A percentile compares a stretch with the other conserved stretches of the same genome.
phyloP scores from a whole-genome alignment of 2,113 vertebrate genomes.

The Clarias macrocephalus region DNA sequence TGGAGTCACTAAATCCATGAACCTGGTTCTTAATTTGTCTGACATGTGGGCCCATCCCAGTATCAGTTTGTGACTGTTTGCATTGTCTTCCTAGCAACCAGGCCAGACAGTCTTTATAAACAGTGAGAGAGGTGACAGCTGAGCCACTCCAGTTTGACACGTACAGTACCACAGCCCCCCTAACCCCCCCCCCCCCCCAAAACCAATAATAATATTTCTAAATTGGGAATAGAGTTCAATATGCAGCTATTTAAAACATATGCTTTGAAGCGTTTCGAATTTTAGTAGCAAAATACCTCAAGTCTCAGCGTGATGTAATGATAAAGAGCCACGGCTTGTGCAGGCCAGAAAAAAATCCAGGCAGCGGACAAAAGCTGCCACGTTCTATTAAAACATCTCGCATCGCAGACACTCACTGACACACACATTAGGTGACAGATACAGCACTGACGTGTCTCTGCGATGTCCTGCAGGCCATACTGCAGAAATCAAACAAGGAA shows the following conservation, averaged over 20 bases:
- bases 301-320: background rate
- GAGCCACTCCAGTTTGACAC: constrained; percentile 4
- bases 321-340: constrained; percentile 10
- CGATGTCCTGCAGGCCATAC: constrained; percentile 38
- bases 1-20: constrained; percentile 14
- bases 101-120: constrained; percentile 16
- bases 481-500: constrained; percentile 28
- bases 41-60: constrained; percentile 39
- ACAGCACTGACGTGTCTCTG: constrained; percentile 39
- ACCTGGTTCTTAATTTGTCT: constrained; percentile 46
- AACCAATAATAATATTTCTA: background rate
- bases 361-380: constrained; percentile 12
- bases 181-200: no score
- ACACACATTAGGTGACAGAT: constrained; percentile 43
- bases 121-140: constrained; percentile 42
- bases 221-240: background rate
- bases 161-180: background rate
- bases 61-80: constrained; percentile 44
- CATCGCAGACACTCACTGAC: constrained; percentile 34
- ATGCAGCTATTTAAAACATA: background rate
- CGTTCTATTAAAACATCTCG: constrained; percentile 16
- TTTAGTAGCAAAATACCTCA: background rate
- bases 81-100: constrained; percentile 42
- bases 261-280: background rate
- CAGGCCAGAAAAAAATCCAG: background rate